Conservation (phyloP, 1,140 invertebrate species). For the Ostrea edulis region DNA sequence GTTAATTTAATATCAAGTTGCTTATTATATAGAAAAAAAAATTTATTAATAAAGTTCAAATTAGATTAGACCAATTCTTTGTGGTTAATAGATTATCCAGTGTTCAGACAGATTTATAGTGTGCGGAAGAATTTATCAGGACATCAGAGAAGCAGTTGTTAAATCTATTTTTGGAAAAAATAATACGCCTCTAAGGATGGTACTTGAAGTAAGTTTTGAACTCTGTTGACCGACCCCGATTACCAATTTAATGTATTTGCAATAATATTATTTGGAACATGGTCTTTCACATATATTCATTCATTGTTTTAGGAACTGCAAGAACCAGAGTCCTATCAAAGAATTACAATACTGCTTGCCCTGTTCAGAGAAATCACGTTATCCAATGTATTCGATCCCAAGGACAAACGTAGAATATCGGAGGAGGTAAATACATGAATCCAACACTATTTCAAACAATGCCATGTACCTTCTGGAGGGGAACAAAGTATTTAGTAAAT, state of each 20-base stretch:
- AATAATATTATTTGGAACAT: not conserved
- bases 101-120: not conserved
- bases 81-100: not conserved
- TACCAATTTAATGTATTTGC: too few species aligned
- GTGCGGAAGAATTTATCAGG: not conserved
- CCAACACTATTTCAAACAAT: too few species aligned
- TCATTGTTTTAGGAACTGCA: not conserved
- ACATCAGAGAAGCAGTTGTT: not conserved
- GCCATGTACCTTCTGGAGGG: too few species aligned
- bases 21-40: too few species aligned
- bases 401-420: not conserved
- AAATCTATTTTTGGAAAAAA: not conserved
- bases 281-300: not conserved
- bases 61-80: not conserved
- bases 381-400: not conserved
- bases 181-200: not conserved
- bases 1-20: too few species aligned
- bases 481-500: too few species aligned
- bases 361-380: not conserved
- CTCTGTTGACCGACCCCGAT: too few species aligned
- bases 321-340: not conserved
- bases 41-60: too few species aligned
- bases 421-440: not conserved
- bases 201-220: not conserved
- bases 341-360: not conserved